Conservation (phyloP, 1,140 invertebrate species). For the Drosophila tristis region DNA sequence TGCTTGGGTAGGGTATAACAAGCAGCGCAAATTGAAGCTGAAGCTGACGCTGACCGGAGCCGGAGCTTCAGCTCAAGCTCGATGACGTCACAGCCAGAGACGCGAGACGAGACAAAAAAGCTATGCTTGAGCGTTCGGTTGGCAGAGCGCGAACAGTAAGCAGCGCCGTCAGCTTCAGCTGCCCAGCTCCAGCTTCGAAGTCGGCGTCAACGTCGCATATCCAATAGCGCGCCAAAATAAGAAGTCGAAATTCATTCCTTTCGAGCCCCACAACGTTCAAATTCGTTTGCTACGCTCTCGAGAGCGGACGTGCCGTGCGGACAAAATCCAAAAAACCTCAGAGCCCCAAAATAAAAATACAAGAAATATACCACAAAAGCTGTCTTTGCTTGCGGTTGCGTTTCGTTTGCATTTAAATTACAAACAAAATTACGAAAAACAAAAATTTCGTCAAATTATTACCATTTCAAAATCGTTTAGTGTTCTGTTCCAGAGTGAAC, state of each 20-base stretch:
- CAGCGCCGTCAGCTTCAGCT: conserved; percentile 23
- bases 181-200: no score
- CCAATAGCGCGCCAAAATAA: conserved; percentile 82
- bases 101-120: no score
- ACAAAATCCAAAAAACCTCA: conserved; percentile 53
- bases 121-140: conserved; percentile 24
- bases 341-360: conserved; percentile 32
- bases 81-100: conserved; percentile 61
- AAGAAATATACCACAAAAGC: conserved; percentile 9
- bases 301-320: conserved; percentile 83
- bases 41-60: background rate
- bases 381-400: conserved; percentile 52
- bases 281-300: conserved; percentile 83
- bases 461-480: conserved; percentile 33
- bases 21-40: no score
- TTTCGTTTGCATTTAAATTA: conserved; percentile 54
- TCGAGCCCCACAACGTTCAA: conserved; percentile 70
- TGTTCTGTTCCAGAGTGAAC: conserved; percentile 35
- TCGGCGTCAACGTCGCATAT: conserved; percentile 42
- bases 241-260: conserved; percentile 82
- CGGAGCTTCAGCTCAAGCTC: conserved; percentile 49
- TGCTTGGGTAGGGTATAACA: no score
- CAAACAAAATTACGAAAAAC: conserved; percentile 39
- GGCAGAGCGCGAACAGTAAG: conserved; percentile 8
- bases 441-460: conserved; percentile 30